Evolutionary conservation across 2,113 vertebrate genomes (phyloP).

Genomic region (Etia nguti): DNA sequence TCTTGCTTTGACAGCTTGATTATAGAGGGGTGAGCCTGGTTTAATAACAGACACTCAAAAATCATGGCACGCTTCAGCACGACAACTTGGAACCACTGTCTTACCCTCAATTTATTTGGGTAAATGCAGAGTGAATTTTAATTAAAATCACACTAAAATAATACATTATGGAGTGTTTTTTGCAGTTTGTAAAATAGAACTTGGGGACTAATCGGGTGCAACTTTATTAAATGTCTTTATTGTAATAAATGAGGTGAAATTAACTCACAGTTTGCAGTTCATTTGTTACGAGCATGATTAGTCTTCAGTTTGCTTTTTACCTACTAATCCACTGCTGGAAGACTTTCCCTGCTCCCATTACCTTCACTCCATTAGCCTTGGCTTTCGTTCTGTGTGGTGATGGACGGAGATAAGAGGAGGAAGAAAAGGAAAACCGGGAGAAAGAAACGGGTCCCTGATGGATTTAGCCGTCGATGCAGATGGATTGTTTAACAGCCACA

Average conservation of each 20-base stretch:
- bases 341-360: background rate
- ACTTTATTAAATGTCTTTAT: rapidly evolving
- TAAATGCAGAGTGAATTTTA: background rate
- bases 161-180: background rate
- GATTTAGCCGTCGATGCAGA: background rate
- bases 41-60: background rate
- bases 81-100: rapidly evolving
- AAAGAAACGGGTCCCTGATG: background rate
- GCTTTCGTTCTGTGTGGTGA: background rate
- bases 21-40: background rate
- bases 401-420: background rate
- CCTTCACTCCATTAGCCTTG: background rate
- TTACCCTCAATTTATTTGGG: background rate
- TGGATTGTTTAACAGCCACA: background rate
- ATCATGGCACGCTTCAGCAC: rapidly evolving
- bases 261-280: background rate
- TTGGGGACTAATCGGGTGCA: background rate
- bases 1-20: background rate
- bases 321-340: background rate
- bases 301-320: background rate
- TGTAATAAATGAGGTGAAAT: background rate
- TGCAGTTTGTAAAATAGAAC: background rate
- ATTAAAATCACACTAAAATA: background rate
- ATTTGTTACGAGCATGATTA: background rate
- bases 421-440: background rate